Percentiles rank a stretch among this genome's conserved stretches.
Conservation (phyloP, 2,888 invertebrate species). For the Andrena chrysosceles region DNA sequence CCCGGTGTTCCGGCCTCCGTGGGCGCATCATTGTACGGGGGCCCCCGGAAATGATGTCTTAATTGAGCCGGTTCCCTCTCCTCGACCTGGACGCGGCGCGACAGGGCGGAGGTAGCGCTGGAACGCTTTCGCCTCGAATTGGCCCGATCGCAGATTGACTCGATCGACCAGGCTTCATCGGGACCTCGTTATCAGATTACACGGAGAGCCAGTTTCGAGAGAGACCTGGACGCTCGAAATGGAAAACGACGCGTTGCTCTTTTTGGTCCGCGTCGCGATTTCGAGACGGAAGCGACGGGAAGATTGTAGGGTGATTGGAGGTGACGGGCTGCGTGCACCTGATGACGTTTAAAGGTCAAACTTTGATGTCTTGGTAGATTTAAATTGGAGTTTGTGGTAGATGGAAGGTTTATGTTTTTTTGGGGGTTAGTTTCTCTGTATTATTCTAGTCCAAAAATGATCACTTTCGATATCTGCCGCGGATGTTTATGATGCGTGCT, state of each 20-base stretch:
- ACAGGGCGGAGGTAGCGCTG: not conserved
- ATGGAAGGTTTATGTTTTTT: too few species aligned
- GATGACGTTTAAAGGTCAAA: too few species aligned
- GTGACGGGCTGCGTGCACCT: not conserved
- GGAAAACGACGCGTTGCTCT: constrained; percentile 25
- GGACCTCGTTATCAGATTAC: constrained; percentile 36
- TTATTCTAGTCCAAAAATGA: too few species aligned
- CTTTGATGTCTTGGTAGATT: too few species aligned
- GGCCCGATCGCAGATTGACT: constrained; percentile 30
- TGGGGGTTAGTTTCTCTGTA: too few species aligned
- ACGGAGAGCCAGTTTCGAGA: constrained; percentile 20
- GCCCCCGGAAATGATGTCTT: constrained; percentile 80
- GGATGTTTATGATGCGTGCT: too few species aligned
- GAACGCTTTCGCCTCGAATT: constrained; percentile 28
- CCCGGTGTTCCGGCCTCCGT: constrained; percentile 74
- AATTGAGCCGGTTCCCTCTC: constrained; percentile 69
- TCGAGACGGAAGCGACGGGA: constrained; percentile 21
- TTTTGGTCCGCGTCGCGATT: constrained; percentile 18
- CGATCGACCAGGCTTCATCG: constrained; percentile 21
- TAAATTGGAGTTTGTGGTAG: too few species aligned
- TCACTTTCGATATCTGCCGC: too few species aligned
- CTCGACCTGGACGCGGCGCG: not conserved
- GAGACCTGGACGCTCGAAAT: not conserved
- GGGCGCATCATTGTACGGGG: constrained; percentile 69
- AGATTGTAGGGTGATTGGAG: constrained; percentile 22